These are phyloP conservation scores for Furnarius figulus DNA, from an alignment of 2,113 vertebrate species.

Conservation along the genomic window DNA sequence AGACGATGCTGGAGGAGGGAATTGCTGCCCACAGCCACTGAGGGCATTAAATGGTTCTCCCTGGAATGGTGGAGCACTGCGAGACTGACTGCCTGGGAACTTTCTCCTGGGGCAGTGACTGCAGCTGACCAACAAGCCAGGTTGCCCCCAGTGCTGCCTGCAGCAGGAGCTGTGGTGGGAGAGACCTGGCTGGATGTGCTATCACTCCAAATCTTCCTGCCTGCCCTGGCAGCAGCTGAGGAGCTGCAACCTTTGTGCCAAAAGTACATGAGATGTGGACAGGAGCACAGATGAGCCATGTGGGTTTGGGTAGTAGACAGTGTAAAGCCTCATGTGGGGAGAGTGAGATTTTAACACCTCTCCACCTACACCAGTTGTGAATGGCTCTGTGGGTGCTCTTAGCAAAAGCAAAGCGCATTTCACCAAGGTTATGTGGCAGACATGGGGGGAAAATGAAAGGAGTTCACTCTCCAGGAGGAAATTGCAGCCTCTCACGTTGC, in stretches of 20 bases:
- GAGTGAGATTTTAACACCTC: neutral
- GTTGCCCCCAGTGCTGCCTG: neutral
- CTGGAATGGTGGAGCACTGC: neutral
- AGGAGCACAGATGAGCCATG: neutral
- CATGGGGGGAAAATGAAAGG: neutral
- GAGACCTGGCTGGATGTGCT: neutral
- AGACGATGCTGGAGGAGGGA: accelerated
- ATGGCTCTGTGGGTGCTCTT: neutral
- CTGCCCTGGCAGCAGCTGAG: neutral
- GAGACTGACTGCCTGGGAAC: accelerated
- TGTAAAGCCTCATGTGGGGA: neutral
- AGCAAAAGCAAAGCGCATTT: neutral
- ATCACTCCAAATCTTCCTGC: neutral
- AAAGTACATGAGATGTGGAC: neutral
- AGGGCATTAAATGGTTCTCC: neutral
- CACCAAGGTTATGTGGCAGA: neutral
- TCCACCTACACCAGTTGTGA: neutral
- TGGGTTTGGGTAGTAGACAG: neutral
- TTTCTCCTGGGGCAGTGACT: neutral
- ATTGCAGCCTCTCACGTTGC: accelerated
- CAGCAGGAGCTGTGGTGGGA: neutral
- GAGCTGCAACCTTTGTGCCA: neutral
- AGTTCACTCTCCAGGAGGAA: neutral
- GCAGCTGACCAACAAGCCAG: neutral
- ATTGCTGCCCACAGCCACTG: neutral